Percentiles rank a stretch among this genome's conserved stretches.
phyloP scores from a whole-genome alignment of 2,797 vertebrate genomes.

The Spinus olivaceus region DNA sequence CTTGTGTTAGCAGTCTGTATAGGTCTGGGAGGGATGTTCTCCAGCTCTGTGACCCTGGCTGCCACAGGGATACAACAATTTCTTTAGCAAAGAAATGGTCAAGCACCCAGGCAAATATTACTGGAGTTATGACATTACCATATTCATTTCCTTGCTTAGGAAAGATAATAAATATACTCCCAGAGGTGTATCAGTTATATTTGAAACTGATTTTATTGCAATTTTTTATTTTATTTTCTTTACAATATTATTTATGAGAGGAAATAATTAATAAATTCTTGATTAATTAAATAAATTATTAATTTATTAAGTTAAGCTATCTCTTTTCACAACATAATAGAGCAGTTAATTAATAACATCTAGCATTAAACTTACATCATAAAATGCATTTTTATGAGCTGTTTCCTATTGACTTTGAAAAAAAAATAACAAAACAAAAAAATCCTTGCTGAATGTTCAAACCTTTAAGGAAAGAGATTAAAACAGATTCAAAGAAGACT shows the following conservation, averaged over 20 bases:
- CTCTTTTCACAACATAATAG: not conserved
- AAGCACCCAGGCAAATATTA: not conserved
- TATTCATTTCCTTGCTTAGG: slow-evolving; percentile 25
- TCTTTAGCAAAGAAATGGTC: slow-evolving; percentile 19
- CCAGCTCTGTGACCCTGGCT: not conserved
- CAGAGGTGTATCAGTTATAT: not conserved
- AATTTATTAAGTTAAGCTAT: not conserved
- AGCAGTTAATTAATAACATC: not conserved
- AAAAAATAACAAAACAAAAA: not conserved
- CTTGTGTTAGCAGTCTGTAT: not conserved
- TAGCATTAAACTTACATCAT: not conserved
- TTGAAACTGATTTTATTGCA: not conserved
- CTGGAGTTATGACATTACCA: not conserved
- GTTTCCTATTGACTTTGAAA: not conserved
- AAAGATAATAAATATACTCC: slow-evolving; percentile 1
- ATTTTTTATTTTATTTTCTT: not conserved
- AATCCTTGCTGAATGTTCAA: not conserved
- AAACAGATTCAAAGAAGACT: not conserved
- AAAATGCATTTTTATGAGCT: not conserved
- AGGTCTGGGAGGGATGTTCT: not conserved
- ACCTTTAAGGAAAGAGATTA: not conserved
- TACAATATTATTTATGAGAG: not conserved
- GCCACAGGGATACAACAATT: not conserved
- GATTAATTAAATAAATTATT: not conserved
- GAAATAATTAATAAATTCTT: not conserved